Evolutionary conservation across 1,140 invertebrate species (phyloP), one percentile per base, ranked within the genome.

Genomic region (Leptopilina clavipes): DNA sequence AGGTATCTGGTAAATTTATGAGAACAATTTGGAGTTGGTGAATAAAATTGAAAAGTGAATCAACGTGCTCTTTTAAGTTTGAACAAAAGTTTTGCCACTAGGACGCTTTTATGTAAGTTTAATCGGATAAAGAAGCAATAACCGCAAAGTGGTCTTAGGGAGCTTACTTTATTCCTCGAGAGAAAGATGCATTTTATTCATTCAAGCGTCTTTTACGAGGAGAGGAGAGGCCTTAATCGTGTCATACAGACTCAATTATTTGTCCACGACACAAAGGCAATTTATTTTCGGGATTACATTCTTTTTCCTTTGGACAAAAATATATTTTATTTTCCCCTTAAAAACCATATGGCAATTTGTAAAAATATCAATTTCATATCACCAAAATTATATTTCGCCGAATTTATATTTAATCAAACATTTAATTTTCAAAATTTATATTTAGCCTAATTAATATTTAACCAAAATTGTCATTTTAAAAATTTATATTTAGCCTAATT

Each of bases 101-200:
- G 18, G 19, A 59, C 56, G 22, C 22, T 14, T 59, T 59, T 59
- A 59, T 11, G 56, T 59, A 59, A 59, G 56, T 59, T 59, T 25
- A 59, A 59, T 59, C 56, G 19, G 54, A 59, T 59, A 59, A 25
- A 59, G 56, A 59, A 59, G 22, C 56, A 59, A 59, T 59, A 59
- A 59, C 56, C 22, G 19, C 56, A 59, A 59, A 59, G 56, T 59
- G 10, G 56, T 59, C 56, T n/a, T 59, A 12, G 19, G 19, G 22
- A 59, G 56, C 56, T 59, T 59, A 22, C 10, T 59, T 25, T 59
- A 31, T 59, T 59, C 56, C 19, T 59, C 22, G 18, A 25, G 18
- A 59, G 9, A 22, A 59, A 25, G 56, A 10, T 25, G 56, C 8
- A 22, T 31, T 59, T 59, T 59, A 59, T 59, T 59, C 22, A 59